Base-by-base conservation (phyloP, 2,797 vertebrate species). In the Chelidonichthys spinosus region DNA sequence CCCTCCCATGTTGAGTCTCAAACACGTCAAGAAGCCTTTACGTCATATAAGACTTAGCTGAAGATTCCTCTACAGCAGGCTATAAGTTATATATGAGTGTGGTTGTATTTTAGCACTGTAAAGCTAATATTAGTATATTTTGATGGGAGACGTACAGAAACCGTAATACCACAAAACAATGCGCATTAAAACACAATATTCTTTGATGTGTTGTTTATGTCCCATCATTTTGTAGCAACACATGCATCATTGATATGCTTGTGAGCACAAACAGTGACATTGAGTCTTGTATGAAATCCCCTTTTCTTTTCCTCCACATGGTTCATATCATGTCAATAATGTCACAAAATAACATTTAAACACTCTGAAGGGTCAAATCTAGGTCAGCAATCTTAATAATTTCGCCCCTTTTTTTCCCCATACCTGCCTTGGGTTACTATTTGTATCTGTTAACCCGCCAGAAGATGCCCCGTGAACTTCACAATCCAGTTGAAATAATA, bases 401-500 rank as follows among this genome's bases (percentile, higher is more conserved):
- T 25, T 36, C n/a, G 35, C 53, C 50, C 15, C 56, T 50, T 72
- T 17, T 25, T 25, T 25, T 25, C 2, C 2, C 25, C 25, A 18
- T 67, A 40, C 65, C 67, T 74, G 15, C 56, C 36, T 67, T 55
- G 6, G 44, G 7, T 79, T 71, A 32, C 62, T 37, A 25, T 0
- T 13, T 56, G 36, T 71, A 50, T 75, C 49, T 71, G 6, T 60
- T 58, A 17, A 64, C 64, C 63, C 52, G 52, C 47, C 32, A 55
- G 43, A 76, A 43, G 58, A 33, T 61, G 49, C 61, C 59, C 78
- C 69, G 3, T 80, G 78, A 85, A 68, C 71, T 70, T 75, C n/a
- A 39, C 64, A 58, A 50, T 62, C 71, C 64, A 64, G 39, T 61
- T 64, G 77, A 81, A 91, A 81, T 63, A 81, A 85, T 72, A 72